These are phyloP conservation scores for Rynchops niger DNA, from an alignment of 2,113 vertebrate species.

Conservation along the genomic window DNA sequence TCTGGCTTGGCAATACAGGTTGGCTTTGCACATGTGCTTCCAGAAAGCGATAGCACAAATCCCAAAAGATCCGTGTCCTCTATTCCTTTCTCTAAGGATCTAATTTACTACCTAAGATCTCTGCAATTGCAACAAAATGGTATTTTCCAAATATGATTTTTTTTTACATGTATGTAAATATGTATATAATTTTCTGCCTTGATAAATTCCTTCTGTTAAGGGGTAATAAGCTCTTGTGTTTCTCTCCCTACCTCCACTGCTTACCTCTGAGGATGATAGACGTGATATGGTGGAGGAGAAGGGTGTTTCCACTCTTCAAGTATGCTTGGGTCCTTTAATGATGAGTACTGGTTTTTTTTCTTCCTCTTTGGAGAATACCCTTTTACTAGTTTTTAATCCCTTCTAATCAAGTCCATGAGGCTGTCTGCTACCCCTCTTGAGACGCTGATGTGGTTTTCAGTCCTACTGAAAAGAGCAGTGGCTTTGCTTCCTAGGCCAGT, in stretches of 20 bases:
- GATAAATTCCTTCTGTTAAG: neutral
- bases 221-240: neutral
- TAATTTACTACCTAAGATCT: neutral
- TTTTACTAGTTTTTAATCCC: conserved; percentile 1
- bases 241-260: too few species aligned
- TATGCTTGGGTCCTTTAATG: conserved; percentile 24
- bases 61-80: neutral
- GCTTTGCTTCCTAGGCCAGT: neutral
- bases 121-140: neutral
- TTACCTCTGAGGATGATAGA: too few species aligned
- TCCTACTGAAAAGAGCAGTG: neutral
- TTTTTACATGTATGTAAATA: neutral
- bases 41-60: neutral
- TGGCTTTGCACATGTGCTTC: neutral
- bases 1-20: neutral
- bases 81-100: neutral
- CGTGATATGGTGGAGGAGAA: conserved; percentile 51
- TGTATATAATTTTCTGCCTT: neutral
- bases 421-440: neutral
- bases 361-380: neutral
- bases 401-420: conserved; percentile 1
- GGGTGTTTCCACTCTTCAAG: neutral
- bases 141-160: neutral
- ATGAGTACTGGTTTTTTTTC: neutral
- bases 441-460: neutral